Base-by-base conservation (phyloP, 2,113 vertebrate species). In the Cromileptes altivelis region DNA sequence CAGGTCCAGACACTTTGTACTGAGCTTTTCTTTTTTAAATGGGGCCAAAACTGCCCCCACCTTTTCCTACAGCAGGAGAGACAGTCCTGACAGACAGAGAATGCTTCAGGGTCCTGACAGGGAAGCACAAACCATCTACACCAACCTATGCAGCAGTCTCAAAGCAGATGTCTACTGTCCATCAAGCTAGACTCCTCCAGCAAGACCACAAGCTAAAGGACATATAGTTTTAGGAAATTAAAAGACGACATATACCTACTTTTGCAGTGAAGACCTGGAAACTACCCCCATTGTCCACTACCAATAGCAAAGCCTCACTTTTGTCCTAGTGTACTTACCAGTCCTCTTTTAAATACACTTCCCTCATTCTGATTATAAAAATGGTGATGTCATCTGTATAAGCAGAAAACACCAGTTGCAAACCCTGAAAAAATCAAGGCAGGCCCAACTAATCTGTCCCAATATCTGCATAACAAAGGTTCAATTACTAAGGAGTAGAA, bases 31-130 rank as follows among this genome's bases (percentile, higher is more conserved):
- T 50, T 71, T 25, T 23, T 18, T 3, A 11, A 60, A 60, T 21
- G 9, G 37, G n/a, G 11, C 19, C 40, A 58, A 78, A 60, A 60
- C 33, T 67, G 68, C 45, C 45, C 37, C n/a, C 21, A 63, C 37
- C 17, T 74, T 78, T 37, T 23, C 55, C 15, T 67, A 15, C 55
- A 72, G 18, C 61, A 76, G 67, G 14, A 55, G 53, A 75, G 23
- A 80, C 73, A 50, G 52, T 52, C 21, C 55, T 67, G 67, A 76
- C 73, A 72, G 37, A 18, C 17, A 0, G 23, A 50, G 49, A 17
- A 19, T 37, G 45, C 50, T 70, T 76, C 72, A 67, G 55, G 45
- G 47, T 19, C 52, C 49, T 64, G 79, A 78, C 47, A 83, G 71
- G 60, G 53, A 80, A 80, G 61, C 55, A 68, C 49, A 69, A 67